Conservation (phyloP, 1,140 invertebrate genomes). For the Aphelenchoides fujianensis region DNA sequence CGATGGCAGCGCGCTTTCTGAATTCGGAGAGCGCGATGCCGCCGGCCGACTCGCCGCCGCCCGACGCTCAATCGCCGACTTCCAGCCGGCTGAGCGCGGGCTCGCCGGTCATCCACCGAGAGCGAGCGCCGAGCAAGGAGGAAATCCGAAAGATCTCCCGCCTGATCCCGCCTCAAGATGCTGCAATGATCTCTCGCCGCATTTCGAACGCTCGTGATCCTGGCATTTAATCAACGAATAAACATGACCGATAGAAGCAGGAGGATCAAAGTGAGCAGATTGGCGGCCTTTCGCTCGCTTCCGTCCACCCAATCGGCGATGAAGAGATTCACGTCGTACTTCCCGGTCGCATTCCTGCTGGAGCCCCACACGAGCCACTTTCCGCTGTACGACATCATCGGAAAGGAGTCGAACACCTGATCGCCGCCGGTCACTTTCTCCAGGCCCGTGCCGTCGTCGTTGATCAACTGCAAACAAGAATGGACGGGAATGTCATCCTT, state of each 20-base stretch:
- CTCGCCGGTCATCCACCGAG: not conserved
- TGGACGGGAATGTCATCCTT: no score
- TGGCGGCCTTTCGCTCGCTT: not conserved
- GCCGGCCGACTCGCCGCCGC: not conserved
- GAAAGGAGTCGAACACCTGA: conserved; percentile 44
- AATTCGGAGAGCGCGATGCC: not conserved
- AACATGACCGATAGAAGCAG: conserved; percentile 1
- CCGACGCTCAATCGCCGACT: not conserved
- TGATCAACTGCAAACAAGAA: conserved; percentile 33
- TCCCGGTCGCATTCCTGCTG: conserved; percentile 18
- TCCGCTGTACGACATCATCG: conserved; percentile 43
- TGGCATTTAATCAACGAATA: not conserved
- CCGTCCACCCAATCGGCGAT: conserved; percentile 47
- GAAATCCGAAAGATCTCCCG: not conserved
- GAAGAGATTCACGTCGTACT: conserved; percentile 47
- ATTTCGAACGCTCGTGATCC: not conserved
- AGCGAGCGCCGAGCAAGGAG: conserved; percentile 9
- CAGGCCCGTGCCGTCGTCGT: conserved; percentile 48
- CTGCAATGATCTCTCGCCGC: not conserved
- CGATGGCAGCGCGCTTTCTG: conserved; percentile 2
- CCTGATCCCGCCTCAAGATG: not conserved
- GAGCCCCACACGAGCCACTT: conserved; percentile 47
- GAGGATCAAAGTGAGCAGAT: not conserved
- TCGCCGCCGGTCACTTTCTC: conserved; percentile 41
- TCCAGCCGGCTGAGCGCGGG: not conserved